Evolutionary conservation across 2,113 vertebrate species (phyloP).

Genomic region (Psittacula cyanocephala): DNA sequence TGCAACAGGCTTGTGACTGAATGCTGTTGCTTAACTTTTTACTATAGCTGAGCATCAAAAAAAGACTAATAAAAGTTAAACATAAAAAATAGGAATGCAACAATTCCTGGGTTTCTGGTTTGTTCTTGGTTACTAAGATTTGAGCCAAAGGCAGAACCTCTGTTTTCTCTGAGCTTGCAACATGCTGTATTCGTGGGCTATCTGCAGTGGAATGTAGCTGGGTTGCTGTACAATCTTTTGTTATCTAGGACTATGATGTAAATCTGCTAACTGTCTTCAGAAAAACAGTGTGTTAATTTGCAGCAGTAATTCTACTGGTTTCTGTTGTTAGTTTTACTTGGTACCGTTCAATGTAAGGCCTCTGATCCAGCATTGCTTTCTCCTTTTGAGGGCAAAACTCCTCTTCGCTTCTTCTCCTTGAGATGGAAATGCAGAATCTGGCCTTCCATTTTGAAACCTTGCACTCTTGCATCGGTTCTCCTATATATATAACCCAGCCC

Average conservation of each 20-base stretch:
- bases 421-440: neutral
- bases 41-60: conserved; percentile 66
- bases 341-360: neutral
- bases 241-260: conserved; percentile 35
- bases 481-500: neutral
- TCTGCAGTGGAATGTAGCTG: conserved; percentile 49
- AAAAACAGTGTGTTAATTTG: conserved; percentile 63
- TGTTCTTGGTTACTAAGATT: conserved; percentile 61
- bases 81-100: conserved; percentile 74
- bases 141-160: conserved; percentile 45
- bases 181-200: conserved; percentile 22
- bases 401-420: neutral
- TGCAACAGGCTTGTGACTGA: conserved; percentile 78
- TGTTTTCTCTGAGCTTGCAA: conserved; percentile 57
- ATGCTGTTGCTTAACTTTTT: conserved; percentile 77
- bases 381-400: neutral
- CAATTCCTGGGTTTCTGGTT: conserved; percentile 67
- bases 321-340: conserved; percentile 44
- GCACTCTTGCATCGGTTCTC: conserved; percentile 8
- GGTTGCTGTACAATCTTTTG: conserved; percentile 45
- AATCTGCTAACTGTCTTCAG: conserved; percentile 53
- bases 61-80: conserved; percentile 32
- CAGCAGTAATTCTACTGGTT: conserved; percentile 35
- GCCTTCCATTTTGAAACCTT: conserved; percentile 5
- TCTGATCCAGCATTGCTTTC: neutral